phyloP scores from a whole-genome alignment of 2,113 vertebrate genomes.

The Ptyas mucosa region DNA sequence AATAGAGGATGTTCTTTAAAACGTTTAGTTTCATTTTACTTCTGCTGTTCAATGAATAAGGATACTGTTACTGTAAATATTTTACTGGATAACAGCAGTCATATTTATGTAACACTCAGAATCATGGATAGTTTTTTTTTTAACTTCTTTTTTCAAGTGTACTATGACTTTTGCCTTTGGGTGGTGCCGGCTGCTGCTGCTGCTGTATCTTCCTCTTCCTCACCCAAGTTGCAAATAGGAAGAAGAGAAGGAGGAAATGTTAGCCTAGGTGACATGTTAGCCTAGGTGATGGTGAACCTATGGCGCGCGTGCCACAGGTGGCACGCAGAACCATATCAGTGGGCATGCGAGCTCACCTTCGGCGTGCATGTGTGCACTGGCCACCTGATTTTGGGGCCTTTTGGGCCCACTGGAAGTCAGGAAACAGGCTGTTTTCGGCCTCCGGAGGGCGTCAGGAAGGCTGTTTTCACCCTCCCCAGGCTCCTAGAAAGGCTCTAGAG shows the following conservation, averaged over 20 bases:
- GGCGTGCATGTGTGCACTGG: no score
- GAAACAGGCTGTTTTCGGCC: no score
- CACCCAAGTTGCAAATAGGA: not conserved
- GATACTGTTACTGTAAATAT: constrained; percentile 43
- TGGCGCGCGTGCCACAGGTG: no score
- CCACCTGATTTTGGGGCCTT: no score
- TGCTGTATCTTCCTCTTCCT: not conserved
- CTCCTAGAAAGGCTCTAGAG: no score
- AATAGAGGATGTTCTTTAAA: constrained; percentile 3
- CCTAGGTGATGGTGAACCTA: not conserved
- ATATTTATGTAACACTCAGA: constrained; percentile 31
- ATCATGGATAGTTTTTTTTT: not conserved
- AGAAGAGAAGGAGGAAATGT: not conserved
- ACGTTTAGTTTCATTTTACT: constrained; percentile 33
- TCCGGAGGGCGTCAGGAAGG: no score
- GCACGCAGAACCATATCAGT: no score
- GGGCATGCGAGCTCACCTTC: no score
- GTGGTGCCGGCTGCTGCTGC: not conserved
- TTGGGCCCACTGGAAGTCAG: no score
- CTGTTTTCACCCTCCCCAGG: no score
- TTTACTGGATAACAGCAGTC: constrained; percentile 20
- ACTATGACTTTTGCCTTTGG: not conserved
- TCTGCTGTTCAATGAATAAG: constrained; percentile 12
- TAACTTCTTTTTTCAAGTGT: not conserved
- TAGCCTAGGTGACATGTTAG: not conserved